A percentile compares a stretch with the other conserved stretches of the same genome.
phyloP scores from a whole-genome alignment of 2,888 invertebrate genomes.

The Tinea trinotella region DNA sequence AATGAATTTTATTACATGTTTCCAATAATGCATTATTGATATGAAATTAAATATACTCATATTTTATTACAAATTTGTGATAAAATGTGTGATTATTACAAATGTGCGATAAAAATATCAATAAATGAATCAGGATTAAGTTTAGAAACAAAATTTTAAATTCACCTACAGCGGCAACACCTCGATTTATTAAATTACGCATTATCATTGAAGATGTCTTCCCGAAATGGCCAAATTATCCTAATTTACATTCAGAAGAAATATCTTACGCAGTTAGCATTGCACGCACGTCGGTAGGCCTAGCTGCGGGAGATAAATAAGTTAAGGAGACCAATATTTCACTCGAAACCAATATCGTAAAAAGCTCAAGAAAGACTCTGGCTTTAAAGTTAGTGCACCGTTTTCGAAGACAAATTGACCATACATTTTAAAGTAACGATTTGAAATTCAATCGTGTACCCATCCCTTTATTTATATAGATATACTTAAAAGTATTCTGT shows the following conservation, averaged over 20 bases:
- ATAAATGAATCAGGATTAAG: too few relatives aligned
- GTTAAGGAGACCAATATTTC: conserved; percentile 52
- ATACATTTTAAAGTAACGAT: neutral
- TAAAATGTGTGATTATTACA: too few relatives aligned
- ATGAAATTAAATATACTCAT: too few relatives aligned
- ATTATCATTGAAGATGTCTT: conserved; percentile 31
- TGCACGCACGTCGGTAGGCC: conserved; percentile 45
- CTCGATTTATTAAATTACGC: conserved; percentile 28
- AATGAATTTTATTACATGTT: neutral
- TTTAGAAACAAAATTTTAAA: neutral
- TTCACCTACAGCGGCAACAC: neutral
- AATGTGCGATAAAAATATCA: too few relatives aligned
- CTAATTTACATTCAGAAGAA: conserved; percentile 41
- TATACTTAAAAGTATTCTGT: too few relatives aligned
- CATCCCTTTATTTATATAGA: too few relatives aligned
- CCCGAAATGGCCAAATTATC: conserved; percentile 36
- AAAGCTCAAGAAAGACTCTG: conserved; percentile 38
- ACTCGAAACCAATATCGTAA: conserved; percentile 57
- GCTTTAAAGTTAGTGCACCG: conserved; percentile 30
- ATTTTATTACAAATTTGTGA: too few relatives aligned
- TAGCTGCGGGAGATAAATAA: conserved; percentile 53
- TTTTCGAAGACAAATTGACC: conserved; percentile 20
- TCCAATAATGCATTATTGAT: too few relatives aligned
- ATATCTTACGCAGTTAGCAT: conserved; percentile 39
- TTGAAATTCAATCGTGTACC: neutral